These are phyloP conservation scores for Drosophila equinoxialis DNA, from an alignment of 1,140 invertebrate genomes.

Conservation along the genomic window DNA sequence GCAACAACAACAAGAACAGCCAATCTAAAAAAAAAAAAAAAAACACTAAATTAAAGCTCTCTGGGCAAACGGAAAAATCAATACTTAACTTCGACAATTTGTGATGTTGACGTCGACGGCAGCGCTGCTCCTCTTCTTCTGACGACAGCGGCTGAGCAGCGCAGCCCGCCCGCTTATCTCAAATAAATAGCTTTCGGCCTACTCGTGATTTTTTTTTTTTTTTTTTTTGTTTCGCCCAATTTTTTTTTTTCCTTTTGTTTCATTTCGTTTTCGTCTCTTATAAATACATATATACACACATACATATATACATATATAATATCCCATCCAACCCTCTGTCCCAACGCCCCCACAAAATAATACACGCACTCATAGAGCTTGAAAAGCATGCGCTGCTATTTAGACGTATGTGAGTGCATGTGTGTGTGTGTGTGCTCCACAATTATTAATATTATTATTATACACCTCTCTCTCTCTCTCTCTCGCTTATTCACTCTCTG, in stretches of 20 bases:
- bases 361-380: neutral
- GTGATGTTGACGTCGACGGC: conserved; percentile 34
- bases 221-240: conserved; percentile 48
- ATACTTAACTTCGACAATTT: conserved; percentile 62
- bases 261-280: conserved; percentile 57
- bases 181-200: conserved; percentile 81
- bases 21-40: conserved; percentile 2
- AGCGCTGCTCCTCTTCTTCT: neutral
- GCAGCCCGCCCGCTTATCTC: conserved; percentile 56
- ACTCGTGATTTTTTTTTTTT: conserved; percentile 70
- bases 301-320: conserved; percentile 18
- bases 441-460: conserved; percentile 76
- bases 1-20: conserved; percentile 17
- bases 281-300: conserved; percentile 51
- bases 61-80: conserved; percentile 67
- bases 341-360: conserved; percentile 37
- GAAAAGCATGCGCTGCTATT: conserved; percentile 54
- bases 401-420: conserved; percentile 33
- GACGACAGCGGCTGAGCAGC: conserved; percentile 16
- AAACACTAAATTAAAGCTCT: conserved; percentile 77
- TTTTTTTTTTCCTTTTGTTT: conserved; percentile 33
- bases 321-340: conserved; percentile 1
- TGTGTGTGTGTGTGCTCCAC: conserved; percentile 56
- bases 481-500: conserved; percentile 2
- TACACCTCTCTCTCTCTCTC: conserved; percentile 30